These are phyloP conservation scores for Hydrozoanthus gracilis DNA, from an alignment of 92 coral and sea anemone species.

Conservation along the genomic window DNA sequence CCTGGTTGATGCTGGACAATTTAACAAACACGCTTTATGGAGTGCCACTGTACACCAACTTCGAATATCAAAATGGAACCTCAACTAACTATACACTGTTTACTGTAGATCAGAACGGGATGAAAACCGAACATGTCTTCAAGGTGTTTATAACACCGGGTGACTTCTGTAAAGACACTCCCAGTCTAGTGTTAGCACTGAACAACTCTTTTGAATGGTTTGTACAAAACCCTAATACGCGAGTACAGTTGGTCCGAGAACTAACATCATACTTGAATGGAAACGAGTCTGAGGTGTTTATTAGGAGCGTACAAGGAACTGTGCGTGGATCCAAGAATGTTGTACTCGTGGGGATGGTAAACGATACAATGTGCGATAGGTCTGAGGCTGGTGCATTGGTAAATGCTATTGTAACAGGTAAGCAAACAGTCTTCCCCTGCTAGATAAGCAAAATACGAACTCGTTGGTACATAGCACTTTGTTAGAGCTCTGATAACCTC, in stretches of 20 bases:
- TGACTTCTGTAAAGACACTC: slow-evolving; percentile 38
- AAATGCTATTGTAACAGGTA: slow-evolving; percentile 30
- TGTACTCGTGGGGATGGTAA: slow-evolving; percentile 36
- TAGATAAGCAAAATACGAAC: no score
- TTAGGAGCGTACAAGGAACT: slow-evolving; percentile 33
- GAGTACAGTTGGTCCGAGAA: slow-evolving; percentile 2
- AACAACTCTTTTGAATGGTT: slow-evolving; percentile 20
- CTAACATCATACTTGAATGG: slow-evolving; percentile 2
- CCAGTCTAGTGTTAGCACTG: slow-evolving; percentile 24
- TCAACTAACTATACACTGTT: slow-evolving; percentile 31
- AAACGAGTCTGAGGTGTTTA: slow-evolving; percentile 35
- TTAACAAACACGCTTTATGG: slow-evolving; percentile 14
- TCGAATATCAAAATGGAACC: slow-evolving; percentile 39
- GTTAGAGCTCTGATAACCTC: not conserved
- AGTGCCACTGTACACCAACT: slow-evolving; percentile 17
- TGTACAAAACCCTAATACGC: not conserved
- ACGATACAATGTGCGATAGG: slow-evolving; percentile 11
- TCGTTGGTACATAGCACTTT: not conserved
- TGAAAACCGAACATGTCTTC: slow-evolving; percentile 38
- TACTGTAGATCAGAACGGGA: slow-evolving; percentile 29
- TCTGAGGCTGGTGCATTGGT: slow-evolving; percentile 9
- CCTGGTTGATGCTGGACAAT: slow-evolving; percentile 39
- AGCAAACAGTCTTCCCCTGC: not conserved
- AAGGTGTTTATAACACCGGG: slow-evolving; percentile 37
- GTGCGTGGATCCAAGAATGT: slow-evolving; percentile 6